Evolutionary conservation across 2,888 invertebrate genomes (phyloP), one percentile per base, ranked within the genome.

Genomic region (Parnassius mnemosyne): DNA sequence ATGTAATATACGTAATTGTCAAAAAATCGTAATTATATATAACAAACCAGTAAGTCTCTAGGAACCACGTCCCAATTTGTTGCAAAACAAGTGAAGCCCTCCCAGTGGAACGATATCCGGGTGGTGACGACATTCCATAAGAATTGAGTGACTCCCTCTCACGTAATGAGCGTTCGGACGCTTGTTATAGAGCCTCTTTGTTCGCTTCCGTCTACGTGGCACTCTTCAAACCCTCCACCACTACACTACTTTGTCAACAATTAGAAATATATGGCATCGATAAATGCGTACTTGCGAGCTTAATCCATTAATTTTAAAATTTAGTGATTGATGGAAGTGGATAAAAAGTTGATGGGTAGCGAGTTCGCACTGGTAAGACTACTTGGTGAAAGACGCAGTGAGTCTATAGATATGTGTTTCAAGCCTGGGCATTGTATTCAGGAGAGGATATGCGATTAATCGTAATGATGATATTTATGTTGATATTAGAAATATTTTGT

Each of bases 51-150:
- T 56, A 55, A 61, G 55, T 61, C 55, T 43, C 51, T 49, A 16
- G 13, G 13, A 46, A 25, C 16, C 50, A 55, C 5, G 46, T 61
- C 55, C 60, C 60, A 61, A 61, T 61, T 61, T 61, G 46, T 51
- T 51, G 55, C 51, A 55, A 61, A 61, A 61, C 55, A 61, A 61
- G 44, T 44, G 44, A 34, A 61, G 50, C 50, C 60, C 59, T 53
- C 53, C 60, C 60, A 46, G 16, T 44, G 68, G 65, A 66, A 65
- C 67, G 63, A 65, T 68, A 67, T 68, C 63, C 64, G 67, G 66
- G 62, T 61, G 65, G 52, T 61, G 60, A 61, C 57, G 60, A 61
- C 57, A 53, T 57, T 62, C 53, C 47, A 34, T 58, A 42, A 46
- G 59, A 60, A 64, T 49, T 55, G 64, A 59, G 57, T 64, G 64